Percentiles rank a stretch among this genome's conserved stretches.
Evolutionary conservation across 2,113 vertebrate genomes (phyloP).

Genomic region (Etheostoma spectabile): DNA sequence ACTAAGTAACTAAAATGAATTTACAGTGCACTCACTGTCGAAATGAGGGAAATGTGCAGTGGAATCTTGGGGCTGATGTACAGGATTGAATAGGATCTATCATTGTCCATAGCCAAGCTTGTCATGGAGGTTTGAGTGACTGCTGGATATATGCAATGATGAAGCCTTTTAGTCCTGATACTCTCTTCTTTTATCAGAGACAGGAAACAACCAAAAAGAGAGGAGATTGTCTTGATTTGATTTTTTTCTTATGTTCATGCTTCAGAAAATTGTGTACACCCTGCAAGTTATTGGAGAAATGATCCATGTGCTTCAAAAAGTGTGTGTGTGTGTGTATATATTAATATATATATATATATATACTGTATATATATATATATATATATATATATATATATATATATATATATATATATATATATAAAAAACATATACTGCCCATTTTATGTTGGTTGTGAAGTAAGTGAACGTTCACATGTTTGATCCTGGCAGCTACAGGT

Average conservation of each 20-base stretch:
- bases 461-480: background rate
- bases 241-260: too few species aligned
- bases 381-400: too few species aligned
- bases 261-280: background rate
- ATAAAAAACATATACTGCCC: background rate
- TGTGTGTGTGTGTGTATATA: too few species aligned
- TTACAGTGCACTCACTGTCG: constrained; percentile 85
- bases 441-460: background rate
- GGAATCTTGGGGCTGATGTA: constrained; percentile 82
- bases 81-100: constrained; percentile 52
- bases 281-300: background rate
- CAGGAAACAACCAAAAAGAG: too few species aligned
- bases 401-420: too few species aligned
- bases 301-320: too few species aligned
- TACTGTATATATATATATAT: too few species aligned
- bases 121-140: background rate
- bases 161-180: background rate
- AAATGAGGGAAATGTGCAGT: constrained; percentile 60
- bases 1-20: too few species aligned
- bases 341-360: too few species aligned
- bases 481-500: background rate
- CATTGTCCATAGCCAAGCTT: background rate
- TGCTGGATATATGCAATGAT: background rate
- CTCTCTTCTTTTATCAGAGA: background rate
- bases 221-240: too few species aligned